These are phyloP conservation scores for Ellobius talpinus DNA, from an alignment of 2,113 vertebrate species.

Conservation along the genomic window DNA sequence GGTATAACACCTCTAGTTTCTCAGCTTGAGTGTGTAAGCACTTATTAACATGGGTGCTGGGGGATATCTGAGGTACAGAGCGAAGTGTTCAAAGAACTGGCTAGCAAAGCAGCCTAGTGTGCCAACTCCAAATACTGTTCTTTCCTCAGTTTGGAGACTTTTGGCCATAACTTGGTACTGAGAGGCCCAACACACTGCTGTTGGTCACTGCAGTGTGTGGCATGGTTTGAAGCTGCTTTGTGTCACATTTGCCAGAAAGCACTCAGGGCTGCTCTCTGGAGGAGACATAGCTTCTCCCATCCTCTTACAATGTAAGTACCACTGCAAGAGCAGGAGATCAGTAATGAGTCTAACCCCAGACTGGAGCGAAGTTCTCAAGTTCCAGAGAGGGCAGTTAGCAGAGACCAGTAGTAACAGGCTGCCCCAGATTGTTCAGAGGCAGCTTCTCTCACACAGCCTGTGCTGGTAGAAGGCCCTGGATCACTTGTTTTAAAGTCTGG, in stretches of 20 bases:
- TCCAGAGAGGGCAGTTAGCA: not conserved
- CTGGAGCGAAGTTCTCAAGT: constrained; percentile 32
- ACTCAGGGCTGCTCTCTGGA: not conserved
- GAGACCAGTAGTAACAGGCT: not conserved
- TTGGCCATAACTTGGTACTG: not conserved
- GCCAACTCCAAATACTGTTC: not conserved
- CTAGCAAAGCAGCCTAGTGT: not conserved
- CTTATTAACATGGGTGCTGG: not conserved
- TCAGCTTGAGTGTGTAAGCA: not conserved
- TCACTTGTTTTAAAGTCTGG: no score
- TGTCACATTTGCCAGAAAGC: not conserved
- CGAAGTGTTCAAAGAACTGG: not conserved
- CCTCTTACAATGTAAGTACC: not conserved
- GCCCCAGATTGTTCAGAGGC: no score
- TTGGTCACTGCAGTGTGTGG: not conserved
- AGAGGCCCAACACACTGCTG: not conserved
- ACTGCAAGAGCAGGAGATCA: not conserved
- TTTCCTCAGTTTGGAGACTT: not conserved
- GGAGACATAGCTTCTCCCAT: not conserved
- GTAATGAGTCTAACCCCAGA: not conserved
- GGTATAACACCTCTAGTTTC: not conserved
- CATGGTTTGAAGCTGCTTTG: not conserved
- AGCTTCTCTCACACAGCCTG: no score
- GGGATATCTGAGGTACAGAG: not conserved
- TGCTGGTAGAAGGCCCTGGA: not conserved